Evolutionary conservation across 1,140 invertebrate genomes (phyloP).

Genomic region (Orchestia grillus): DNA sequence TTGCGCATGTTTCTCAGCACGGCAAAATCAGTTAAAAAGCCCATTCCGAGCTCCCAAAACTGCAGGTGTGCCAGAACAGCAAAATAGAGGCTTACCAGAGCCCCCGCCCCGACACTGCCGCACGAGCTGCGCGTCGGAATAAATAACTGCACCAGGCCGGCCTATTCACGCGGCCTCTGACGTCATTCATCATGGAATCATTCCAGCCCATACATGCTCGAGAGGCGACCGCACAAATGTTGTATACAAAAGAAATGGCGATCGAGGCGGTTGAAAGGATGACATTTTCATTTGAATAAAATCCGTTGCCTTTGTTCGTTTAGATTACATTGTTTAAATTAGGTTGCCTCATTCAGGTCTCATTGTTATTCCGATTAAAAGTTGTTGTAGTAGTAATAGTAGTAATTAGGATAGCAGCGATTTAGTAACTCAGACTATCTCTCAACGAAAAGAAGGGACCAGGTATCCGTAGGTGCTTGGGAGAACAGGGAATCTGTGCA

Average conservation of each 20-base stretch:
- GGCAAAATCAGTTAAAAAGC: not conserved
- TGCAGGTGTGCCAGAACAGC: no score
- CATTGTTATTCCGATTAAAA: no score
- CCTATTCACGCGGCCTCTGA: not conserved
- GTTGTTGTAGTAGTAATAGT: no score
- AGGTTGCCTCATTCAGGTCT: no score
- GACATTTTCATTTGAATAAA: not conserved
- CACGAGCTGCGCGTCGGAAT: not conserved
- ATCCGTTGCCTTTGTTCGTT: not conserved
- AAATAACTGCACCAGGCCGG: not conserved
- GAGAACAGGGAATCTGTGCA: no score
- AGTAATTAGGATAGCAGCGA: no score
- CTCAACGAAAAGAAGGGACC: no score
- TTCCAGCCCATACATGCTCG: not conserved
- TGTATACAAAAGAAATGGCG: not conserved
- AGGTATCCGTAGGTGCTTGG: no score
- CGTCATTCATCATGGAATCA: not conserved
- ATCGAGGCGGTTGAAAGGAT: not conserved
- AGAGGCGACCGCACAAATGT: not conserved
- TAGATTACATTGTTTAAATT: not conserved
- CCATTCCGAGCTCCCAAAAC: no score
- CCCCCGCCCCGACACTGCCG: no score
- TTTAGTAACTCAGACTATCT: no score
- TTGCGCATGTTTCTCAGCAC: no score
- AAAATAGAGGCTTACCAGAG: not conserved